Conservation (phyloP, 1,140 invertebrate genomes). For the Micrasema longulum region DNA sequence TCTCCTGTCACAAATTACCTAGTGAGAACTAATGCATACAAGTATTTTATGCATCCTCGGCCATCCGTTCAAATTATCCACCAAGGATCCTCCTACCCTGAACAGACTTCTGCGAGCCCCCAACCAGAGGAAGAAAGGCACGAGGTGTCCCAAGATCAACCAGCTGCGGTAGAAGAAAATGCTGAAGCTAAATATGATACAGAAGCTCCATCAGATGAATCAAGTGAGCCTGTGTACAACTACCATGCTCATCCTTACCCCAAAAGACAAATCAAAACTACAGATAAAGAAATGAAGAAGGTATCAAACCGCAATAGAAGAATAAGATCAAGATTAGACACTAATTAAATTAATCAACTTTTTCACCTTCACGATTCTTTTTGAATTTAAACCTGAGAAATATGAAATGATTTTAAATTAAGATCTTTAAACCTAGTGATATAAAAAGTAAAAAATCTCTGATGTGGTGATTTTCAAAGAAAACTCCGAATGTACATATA, state of each 20-base stretch:
- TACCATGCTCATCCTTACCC: conserved; percentile 50
- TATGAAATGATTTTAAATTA: too few species aligned
- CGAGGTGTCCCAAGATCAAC: not conserved
- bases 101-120: not conserved
- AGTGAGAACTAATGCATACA: conserved; percentile 1
- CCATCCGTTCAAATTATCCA: conserved; percentile 28
- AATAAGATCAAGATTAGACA: conserved; percentile 33
- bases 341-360: too few species aligned
- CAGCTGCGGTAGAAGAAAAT: conserved; percentile 23
- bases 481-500: too few species aligned
- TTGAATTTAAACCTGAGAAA: too few species aligned
- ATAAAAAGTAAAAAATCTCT: too few species aligned
- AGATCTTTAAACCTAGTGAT: too few species aligned
- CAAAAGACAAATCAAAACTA: conserved; percentile 46
- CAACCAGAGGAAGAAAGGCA: conserved; percentile 2
- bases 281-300: conserved; percentile 40
- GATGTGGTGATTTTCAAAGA: too few species aligned
- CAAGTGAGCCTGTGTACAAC: conserved; percentile 36
- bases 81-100: conserved; percentile 1
- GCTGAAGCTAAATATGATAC: conserved; percentile 31
- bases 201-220: conserved; percentile 25
- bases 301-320: conserved; percentile 33
- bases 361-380: too few species aligned
- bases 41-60: conserved; percentile 2
- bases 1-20: conserved; percentile 8